A percentile compares a stretch with the other conserved stretches of the same genome.
Evolutionary conservation across 1,140 invertebrate genomes (phyloP).

Genomic region (Phymorhynchus buccinoides): DNA sequence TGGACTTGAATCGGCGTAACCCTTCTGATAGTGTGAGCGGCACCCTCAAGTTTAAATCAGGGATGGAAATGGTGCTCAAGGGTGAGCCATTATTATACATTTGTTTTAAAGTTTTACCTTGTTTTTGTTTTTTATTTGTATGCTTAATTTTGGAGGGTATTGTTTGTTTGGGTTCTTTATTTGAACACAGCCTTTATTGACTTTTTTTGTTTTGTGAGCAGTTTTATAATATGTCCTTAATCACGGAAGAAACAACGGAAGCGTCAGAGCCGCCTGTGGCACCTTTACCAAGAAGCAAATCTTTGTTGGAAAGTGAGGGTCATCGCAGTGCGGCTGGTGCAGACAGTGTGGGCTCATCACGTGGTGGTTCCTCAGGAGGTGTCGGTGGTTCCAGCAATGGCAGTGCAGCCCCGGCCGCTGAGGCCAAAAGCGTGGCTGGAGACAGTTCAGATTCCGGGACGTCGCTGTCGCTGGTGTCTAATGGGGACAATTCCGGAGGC

Average conservation of each 20-base stretch:
- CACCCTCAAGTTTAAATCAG: constrained; percentile 58
- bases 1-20: constrained; percentile 66
- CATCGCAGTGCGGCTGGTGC: neutral
- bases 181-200: too few species aligned
- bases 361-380: constrained; percentile 8
- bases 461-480: constrained; percentile 43
- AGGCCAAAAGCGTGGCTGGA: constrained; percentile 19
- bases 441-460: constrained; percentile 51
- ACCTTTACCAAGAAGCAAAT: constrained; percentile 11
- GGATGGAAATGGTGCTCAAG: constrained; percentile 41
- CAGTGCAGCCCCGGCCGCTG: neutral
- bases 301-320: constrained; percentile 2
- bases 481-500: constrained; percentile 49
- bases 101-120: too few species aligned
- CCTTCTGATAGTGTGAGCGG: constrained; percentile 70
- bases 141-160: too few species aligned
- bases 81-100: constrained; percentile 32
- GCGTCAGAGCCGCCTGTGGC: neutral
- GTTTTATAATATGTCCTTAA: neutral
- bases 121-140: constrained; percentile 21
- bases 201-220: neutral
- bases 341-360: constrained; percentile 3
- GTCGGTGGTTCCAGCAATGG: neutral
- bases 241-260: constrained; percentile 24
- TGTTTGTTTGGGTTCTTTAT: too few species aligned